Conservation (phyloP, 2,797 vertebrate species). For the Anabas testudineus region DNA sequence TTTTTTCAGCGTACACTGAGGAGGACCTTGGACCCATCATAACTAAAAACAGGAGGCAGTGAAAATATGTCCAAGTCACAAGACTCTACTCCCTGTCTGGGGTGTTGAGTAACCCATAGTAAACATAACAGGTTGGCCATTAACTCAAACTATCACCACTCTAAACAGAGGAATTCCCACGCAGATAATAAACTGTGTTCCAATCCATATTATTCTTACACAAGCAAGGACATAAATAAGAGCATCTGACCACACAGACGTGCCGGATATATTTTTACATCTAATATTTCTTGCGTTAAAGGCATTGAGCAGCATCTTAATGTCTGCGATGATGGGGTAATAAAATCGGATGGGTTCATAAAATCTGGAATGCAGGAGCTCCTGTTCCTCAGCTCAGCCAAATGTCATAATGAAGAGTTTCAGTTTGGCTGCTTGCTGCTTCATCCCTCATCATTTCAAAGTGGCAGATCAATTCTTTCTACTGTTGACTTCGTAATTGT, state of each 20-base stretch:
- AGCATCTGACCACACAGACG: neutral
- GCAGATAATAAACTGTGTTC: neutral
- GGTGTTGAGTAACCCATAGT: constrained; percentile 76
- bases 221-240: constrained; percentile 16
- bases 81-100: constrained; percentile 39
- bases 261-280: constrained; percentile 17
- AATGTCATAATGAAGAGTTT: constrained; percentile 34
- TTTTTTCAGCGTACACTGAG: neutral
- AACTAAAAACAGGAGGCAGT: neutral
- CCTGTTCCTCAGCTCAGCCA: constrained; percentile 20
- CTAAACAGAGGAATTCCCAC: constrained; percentile 12
- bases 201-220: constrained; percentile 2
- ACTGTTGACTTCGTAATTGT: neutral
- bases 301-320: constrained; percentile 26
- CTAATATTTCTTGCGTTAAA: constrained; percentile 26
- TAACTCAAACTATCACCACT: constrained; percentile 64
- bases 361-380: constrained; percentile 29
- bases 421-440: constrained; percentile 19
- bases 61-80: constrained; percentile 52
- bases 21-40: constrained; percentile 55
- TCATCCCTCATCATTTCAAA: constrained; percentile 26
- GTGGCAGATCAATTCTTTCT: constrained; percentile 15
- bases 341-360: constrained; percentile 55
- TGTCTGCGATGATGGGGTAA: constrained; percentile 24
- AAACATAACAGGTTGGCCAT: constrained; percentile 71